These are phyloP conservation scores for Drosophila teissieri DNA, from an alignment of 1,140 invertebrate genomes.

Conservation along the genomic window DNA sequence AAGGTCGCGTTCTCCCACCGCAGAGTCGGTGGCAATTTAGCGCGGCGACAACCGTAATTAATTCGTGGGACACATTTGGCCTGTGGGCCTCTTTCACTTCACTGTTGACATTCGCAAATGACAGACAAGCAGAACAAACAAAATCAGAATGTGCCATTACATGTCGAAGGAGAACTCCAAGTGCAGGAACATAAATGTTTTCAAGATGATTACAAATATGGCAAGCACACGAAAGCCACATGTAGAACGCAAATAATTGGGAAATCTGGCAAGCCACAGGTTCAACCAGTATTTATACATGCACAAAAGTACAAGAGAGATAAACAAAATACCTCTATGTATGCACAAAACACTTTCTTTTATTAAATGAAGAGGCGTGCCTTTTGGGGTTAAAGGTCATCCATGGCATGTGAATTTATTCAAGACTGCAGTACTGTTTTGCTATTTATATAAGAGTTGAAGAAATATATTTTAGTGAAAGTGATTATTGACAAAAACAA, in stretches of 20 bases:
- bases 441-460: background rate
- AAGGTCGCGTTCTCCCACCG: background rate
- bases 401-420: background rate
- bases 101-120: conserved; percentile 49
- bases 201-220: conserved; percentile 38
- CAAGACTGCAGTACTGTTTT: background rate
- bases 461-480: background rate
- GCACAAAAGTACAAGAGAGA: background rate
- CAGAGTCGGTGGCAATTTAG: conserved; percentile 45
- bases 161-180: too few species aligned
- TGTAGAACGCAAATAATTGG: background rate
- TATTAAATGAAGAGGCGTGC: background rate
- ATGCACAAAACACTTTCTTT: conserved; percentile 10
- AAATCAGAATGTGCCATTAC: conserved; percentile 6
- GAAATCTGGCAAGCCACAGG: background rate
- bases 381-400: background rate
- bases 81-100: conserved; percentile 25
- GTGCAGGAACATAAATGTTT: conserved; percentile 23
- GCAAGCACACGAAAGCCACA: conserved; percentile 18
- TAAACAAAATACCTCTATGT: background rate
- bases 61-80: conserved; percentile 49
- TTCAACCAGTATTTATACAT: background rate
- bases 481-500: too few species aligned
- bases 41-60: conserved; percentile 65
- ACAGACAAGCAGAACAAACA: conserved; percentile 41